Evolutionary conservation across 2,113 vertebrate species (phyloP).

Genomic region (Campylomormyrus tamandua): DNA sequence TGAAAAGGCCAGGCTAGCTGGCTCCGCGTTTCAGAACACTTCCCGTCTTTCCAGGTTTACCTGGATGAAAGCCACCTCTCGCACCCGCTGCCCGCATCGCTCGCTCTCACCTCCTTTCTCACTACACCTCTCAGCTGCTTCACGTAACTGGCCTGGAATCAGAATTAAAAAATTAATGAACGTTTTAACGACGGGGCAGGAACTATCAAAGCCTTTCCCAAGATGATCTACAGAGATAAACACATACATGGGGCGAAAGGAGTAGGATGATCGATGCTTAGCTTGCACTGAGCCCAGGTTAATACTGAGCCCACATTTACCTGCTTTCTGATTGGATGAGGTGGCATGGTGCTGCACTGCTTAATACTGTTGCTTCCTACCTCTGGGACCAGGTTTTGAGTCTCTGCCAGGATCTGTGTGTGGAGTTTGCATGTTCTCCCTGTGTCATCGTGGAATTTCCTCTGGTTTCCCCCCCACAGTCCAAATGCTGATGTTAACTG

Average conservation of each 20-base stretch:
- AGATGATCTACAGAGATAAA: neutral
- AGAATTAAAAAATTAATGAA: neutral
- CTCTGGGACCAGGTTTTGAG: neutral
- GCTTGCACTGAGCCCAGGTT: neutral
- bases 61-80: conserved; percentile 41
- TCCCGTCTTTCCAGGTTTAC: conserved; percentile 41
- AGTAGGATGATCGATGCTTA: neutral
- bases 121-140: neutral
- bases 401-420: neutral
- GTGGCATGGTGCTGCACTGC: neutral
- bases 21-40: conserved; percentile 33
- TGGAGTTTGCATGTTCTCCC: neutral
- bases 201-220: neutral
- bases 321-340: neutral
- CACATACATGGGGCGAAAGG: neutral
- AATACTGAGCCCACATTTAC: neutral
- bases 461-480: neutral
- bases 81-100: conserved; percentile 6
- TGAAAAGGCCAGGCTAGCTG: conserved; percentile 43
- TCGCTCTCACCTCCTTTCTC: conserved; percentile 14
- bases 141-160: neutral
- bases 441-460: neutral
- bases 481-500: neutral
- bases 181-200: neutral
- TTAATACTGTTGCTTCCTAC: neutral